These are phyloP conservation scores for Clanis bilineata DNA, from an alignment of 2,888 invertebrate species.

Conservation along the genomic window DNA sequence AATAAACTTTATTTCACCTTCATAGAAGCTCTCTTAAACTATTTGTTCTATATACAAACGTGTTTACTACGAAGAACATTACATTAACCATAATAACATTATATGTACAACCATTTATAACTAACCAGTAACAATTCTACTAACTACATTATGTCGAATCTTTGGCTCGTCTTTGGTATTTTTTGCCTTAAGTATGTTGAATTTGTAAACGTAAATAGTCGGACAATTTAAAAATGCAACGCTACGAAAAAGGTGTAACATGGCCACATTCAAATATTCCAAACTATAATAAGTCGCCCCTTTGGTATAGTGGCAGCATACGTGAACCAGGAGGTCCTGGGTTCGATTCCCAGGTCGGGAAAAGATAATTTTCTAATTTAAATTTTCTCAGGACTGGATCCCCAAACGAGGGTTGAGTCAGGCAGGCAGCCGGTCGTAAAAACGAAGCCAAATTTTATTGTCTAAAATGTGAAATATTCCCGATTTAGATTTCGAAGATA, in stretches of 20 bases:
- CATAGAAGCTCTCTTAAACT: slow-evolving; percentile 51
- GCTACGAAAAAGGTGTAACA: no score
- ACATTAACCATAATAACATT: slow-evolving; percentile 51
- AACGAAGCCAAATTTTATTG: no score
- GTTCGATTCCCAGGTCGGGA: no score
- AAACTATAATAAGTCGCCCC: no score
- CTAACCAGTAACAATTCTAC: slow-evolving; percentile 61
- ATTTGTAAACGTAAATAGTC: not conserved
- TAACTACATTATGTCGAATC: slow-evolving; percentile 46
- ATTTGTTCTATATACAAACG: slow-evolving; percentile 75
- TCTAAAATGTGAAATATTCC: not conserved
- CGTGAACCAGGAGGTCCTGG: no score
- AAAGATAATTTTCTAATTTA: no score
- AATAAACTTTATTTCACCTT: slow-evolving; percentile 62
- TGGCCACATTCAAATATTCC: no score
- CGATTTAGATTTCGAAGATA: no score
- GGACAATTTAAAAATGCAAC: not conserved
- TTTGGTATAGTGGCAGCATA: no score
- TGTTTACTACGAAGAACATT: slow-evolving; percentile 61
- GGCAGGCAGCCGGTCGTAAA: no score
- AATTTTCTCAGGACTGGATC: no score
- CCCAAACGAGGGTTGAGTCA: no score
- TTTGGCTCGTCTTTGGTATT: slow-evolving; percentile 25
- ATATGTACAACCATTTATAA: slow-evolving; percentile 63
- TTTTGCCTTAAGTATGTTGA: not conserved